A percentile compares a stretch with the other conserved stretches of the same genome.
Conservation (phyloP, 2,888 invertebrate species). For the Ceramica pisi region DNA sequence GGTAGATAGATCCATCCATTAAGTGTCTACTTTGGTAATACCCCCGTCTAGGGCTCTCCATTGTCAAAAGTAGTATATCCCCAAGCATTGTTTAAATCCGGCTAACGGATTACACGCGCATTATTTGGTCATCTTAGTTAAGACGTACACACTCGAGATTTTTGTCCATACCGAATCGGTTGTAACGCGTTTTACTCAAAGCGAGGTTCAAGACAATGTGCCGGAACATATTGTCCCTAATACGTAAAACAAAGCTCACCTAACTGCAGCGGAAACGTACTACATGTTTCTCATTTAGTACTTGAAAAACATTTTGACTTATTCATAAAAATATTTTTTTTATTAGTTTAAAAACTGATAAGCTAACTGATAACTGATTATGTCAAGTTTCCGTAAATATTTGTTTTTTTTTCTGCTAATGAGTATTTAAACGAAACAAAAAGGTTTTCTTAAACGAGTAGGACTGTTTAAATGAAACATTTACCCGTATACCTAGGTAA, state of each 20-base stretch:
- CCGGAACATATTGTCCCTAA: slow-evolving; percentile 13
- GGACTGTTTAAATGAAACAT: too few species aligned
- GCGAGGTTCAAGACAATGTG: slow-evolving; percentile 26
- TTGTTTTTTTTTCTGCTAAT: too few species aligned
- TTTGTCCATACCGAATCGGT: slow-evolving; percentile 30
- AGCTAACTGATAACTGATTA: too few species aligned
- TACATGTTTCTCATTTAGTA: neutral
- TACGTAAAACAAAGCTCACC: slow-evolving; percentile 22
- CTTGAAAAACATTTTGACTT: too few species aligned
- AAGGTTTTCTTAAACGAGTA: too few species aligned
- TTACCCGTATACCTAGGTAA: too few species aligned
- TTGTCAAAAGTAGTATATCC: neutral
- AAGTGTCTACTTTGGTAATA: too few species aligned
- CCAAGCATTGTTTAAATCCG: neutral
- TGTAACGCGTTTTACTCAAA: slow-evolving; percentile 22
- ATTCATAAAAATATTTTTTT: too few species aligned
- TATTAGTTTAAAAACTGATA: neutral
- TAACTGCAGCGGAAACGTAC: neutral
- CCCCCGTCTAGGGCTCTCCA: neutral
- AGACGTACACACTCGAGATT: slow-evolving; percentile 7
- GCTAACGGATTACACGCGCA: neutral
- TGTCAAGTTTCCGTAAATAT: too few species aligned
- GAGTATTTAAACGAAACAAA: too few species aligned
- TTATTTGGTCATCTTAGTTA: slow-evolving; percentile 26
- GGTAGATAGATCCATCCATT: too few species aligned